These are phyloP conservation scores for Pterostichus niger DNA, from an alignment of 2,888 invertebrate species.

Conservation along the genomic window DNA sequence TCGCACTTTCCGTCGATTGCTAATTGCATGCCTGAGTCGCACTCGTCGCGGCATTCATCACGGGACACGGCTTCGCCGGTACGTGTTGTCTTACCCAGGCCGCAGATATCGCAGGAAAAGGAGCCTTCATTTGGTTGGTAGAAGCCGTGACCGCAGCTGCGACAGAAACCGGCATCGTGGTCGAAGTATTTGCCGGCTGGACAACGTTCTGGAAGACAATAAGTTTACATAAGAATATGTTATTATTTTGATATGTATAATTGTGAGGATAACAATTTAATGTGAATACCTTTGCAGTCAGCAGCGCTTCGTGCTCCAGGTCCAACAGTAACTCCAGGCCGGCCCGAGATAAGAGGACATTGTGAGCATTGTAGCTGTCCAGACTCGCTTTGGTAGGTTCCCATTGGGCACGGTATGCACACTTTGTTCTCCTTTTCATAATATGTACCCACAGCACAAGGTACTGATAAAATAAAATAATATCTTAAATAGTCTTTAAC, in stretches of 20 bases:
- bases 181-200: slow-evolving; percentile 97
- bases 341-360: slow-evolving; percentile 95
- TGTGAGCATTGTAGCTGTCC: slow-evolving; percentile 93
- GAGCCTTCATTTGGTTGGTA: slow-evolving; percentile 95
- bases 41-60: slow-evolving; percentile 94
- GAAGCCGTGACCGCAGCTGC: slow-evolving; percentile 96
- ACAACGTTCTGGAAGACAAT: slow-evolving; percentile 85
- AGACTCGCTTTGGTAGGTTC: slow-evolving; percentile 95
- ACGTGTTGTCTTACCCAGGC: slow-evolving; percentile 94
- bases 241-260: no score
- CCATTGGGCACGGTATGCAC: slow-evolving; percentile 91
- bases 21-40: slow-evolving; percentile 90
- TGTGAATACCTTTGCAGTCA: slow-evolving; percentile 87
- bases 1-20: slow-evolving; percentile 94
- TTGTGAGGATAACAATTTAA: background rate
- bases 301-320: slow-evolving; percentile 92
- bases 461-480: slow-evolving; percentile 81
- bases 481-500: no score
- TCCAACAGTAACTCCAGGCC: slow-evolving; percentile 92
- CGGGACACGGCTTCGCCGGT: slow-evolving; percentile 93
- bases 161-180: slow-evolving; percentile 91
- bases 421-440: slow-evolving; percentile 87
- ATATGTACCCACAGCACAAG: slow-evolving; percentile 94
- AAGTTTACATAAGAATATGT: no score
- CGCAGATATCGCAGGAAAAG: slow-evolving; percentile 92